phyloP scores from a whole-genome alignment of 2,113 vertebrate species.

The Cyanoderma ruficeps region DNA sequence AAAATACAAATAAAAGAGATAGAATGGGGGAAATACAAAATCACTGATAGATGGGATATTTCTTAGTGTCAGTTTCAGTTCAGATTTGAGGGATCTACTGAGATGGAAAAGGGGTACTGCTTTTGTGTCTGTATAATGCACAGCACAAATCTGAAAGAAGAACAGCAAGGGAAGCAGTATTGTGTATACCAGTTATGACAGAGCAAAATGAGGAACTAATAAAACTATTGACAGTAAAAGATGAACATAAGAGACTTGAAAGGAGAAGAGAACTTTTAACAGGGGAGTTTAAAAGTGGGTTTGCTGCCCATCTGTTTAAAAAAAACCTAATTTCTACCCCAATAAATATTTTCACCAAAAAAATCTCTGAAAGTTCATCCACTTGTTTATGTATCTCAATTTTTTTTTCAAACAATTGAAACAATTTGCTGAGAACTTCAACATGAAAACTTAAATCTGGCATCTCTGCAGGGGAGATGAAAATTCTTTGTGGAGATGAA shows the following conservation, averaged over 20 bases:
- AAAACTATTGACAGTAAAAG: not conserved
- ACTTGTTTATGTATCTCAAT: not conserved
- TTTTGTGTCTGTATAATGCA: not conserved
- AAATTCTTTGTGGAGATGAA: not conserved
- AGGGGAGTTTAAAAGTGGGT: not conserved
- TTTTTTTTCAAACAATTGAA: not conserved
- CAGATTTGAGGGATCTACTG: not conserved
- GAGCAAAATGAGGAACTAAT: not conserved
- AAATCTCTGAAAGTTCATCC: not conserved
- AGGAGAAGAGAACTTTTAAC: not conserved
- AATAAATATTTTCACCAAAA: not conserved
- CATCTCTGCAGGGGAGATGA: not conserved
- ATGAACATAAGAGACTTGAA: not conserved
- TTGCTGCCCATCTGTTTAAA: not conserved
- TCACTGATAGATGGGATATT: not conserved
- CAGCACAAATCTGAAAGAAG: not conserved
- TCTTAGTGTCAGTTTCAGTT: not conserved
- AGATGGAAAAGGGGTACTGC: not conserved
- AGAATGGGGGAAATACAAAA: not conserved
- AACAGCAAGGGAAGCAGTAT: not conserved
- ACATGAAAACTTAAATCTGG: not conserved
- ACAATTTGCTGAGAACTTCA: not conserved
- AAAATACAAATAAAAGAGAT: not conserved
- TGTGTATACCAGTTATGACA: not conserved
- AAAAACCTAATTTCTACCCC: fast-evolving